Evolutionary conservation across 2,797 vertebrate species (phyloP).

Genomic region (Sebastes matsubarae): DNA sequence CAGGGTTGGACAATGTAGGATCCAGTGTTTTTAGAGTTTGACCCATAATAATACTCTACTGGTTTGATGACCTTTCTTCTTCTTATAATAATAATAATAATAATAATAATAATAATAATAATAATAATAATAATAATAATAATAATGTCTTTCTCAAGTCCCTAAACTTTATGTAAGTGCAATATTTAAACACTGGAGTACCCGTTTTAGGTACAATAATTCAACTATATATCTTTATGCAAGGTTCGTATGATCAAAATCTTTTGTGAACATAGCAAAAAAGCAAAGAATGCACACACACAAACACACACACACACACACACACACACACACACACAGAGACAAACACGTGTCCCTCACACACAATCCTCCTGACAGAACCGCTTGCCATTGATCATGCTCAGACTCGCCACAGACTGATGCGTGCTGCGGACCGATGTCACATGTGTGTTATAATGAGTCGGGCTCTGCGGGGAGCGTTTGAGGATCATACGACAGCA

Average conservation of each 20-base stretch:
- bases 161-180: background rate
- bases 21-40: background rate
- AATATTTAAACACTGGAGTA: background rate
- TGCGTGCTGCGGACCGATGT: slow-evolving; percentile 92
- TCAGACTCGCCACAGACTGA: slow-evolving; percentile 88
- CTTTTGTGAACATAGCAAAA: background rate
- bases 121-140: background rate
- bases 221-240: background rate
- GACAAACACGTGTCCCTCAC: slow-evolving; percentile 48
- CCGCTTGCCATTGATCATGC: slow-evolving; percentile 86
- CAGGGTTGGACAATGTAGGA: background rate
- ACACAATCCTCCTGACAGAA: slow-evolving; percentile 83
- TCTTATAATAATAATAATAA: no score
- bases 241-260: background rate
- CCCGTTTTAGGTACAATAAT: background rate
- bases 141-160: background rate
- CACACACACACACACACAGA: background rate
- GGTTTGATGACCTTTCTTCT: background rate
- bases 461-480: slow-evolving; percentile 56
- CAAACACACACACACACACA: background rate
- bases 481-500: slow-evolving; percentile 80
- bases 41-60: background rate
- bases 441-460: slow-evolving; percentile 83
- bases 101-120: no score
- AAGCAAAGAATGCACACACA: background rate